Conservation (phyloP, 2,797 vertebrate genomes). For the Melanotaenia trifasciata region DNA sequence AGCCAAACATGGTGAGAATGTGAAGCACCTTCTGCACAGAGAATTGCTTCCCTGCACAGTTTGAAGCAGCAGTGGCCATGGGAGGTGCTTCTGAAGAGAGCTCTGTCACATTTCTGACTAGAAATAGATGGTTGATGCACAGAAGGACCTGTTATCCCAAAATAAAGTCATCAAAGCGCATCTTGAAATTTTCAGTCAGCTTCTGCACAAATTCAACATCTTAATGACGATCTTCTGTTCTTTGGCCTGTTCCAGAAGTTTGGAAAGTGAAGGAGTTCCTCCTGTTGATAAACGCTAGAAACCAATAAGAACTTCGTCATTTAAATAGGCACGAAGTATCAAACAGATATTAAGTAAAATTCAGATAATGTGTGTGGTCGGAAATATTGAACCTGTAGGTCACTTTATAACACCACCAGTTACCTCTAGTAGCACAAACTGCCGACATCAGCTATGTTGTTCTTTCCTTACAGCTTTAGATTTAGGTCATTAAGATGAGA, state of each 20-base stretch:
- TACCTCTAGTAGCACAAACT: no score
- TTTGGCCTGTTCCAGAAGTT: constrained; percentile 24
- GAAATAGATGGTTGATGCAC: constrained; percentile 36
- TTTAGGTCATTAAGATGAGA: no score
- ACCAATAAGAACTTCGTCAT: constrained; percentile 1
- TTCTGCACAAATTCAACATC: constrained; percentile 40
- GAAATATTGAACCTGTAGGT: background rate
- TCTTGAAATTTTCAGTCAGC: constrained; percentile 36
- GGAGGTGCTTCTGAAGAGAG: constrained; percentile 28
- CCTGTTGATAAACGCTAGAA: background rate
- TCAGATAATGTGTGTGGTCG: constrained; percentile 1
- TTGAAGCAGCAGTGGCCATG: constrained; percentile 15
- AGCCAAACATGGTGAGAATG: constrained; percentile 16
- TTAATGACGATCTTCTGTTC: constrained; percentile 9
- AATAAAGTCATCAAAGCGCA: constrained; percentile 34
- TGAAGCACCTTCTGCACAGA: constrained; percentile 28
- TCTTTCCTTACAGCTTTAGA: no score
- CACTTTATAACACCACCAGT: no score
- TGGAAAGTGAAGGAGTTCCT: constrained; percentile 26
- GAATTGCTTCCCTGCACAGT: background rate
- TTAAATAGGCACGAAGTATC: background rate
- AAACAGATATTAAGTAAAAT: constrained; percentile 2
- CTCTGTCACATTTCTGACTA: constrained; percentile 35
- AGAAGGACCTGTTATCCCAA: constrained; percentile 39
- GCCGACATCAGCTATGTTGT: no score